These are phyloP conservation scores for Petroica traversi DNA, from an alignment of 2,113 vertebrate species.

Conservation along the genomic window DNA sequence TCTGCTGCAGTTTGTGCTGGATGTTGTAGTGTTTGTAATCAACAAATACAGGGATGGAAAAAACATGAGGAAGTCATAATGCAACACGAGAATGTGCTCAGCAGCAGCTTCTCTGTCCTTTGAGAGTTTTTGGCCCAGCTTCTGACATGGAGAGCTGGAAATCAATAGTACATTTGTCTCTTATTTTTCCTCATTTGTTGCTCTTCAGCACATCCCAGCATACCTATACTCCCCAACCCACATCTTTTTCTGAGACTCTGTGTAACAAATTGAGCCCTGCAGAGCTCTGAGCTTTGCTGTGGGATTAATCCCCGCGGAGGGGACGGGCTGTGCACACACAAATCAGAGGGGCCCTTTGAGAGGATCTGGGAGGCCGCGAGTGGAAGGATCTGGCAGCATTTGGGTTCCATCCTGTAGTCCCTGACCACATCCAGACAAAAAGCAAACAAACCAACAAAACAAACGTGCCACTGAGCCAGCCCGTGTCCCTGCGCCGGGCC, in stretches of 20 bases:
- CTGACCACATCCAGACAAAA: constrained; percentile 44
- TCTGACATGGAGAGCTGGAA: not conserved
- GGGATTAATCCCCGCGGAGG: not conserved
- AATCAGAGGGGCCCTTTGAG: not conserved
- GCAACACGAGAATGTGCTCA: not conserved
- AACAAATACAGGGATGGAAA: not conserved
- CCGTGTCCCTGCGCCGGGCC: not conserved
- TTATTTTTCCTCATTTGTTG: not conserved
- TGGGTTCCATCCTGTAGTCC: not conserved
- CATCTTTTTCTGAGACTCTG: not conserved
- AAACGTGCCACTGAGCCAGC: not conserved
- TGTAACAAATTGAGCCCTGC: not conserved
- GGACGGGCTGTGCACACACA: not conserved
- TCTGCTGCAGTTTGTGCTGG: not conserved
- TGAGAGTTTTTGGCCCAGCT: not conserved
- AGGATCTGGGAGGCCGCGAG: not conserved
- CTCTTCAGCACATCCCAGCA: not conserved
- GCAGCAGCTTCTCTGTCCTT: not conserved
- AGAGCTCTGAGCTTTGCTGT: not conserved
- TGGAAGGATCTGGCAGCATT: not conserved
- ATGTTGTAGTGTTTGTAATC: not conserved
- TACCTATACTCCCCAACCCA: not conserved
- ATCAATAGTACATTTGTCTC: not conserved
- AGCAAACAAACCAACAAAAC: constrained; percentile 45
- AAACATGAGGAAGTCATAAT: not conserved